Evolutionary conservation across 2,113 vertebrate species (phyloP).

Genomic region (Misgurnus anguillicaudatus): DNA sequence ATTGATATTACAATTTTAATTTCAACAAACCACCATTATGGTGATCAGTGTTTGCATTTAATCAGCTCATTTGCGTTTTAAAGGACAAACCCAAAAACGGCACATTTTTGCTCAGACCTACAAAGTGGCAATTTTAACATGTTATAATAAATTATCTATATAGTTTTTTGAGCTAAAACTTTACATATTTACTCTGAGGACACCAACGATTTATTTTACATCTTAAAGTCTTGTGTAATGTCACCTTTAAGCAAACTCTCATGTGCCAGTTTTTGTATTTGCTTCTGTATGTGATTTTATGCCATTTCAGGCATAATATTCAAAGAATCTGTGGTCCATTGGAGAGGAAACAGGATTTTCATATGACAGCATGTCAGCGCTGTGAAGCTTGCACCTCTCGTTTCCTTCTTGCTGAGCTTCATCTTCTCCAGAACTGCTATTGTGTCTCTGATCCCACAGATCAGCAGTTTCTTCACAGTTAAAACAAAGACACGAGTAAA

Average conservation of each 20-base stretch:
- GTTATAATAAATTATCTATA: too few relatives aligned
- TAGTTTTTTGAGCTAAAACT: too few relatives aligned
- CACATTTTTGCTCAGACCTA: too few relatives aligned
- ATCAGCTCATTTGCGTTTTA: too few relatives aligned
- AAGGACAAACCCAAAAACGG: too few relatives aligned
- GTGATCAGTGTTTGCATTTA: too few relatives aligned
- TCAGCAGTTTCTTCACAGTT: conserved; percentile 48
- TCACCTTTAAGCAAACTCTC: background rate
- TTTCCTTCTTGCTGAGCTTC: conserved; percentile 56
- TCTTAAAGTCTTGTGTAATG: too few relatives aligned
- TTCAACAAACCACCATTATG: too few relatives aligned
- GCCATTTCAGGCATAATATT: background rate
- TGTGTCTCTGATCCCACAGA: conserved; percentile 38
- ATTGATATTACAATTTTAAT: too few relatives aligned
- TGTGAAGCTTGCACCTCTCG: conserved; percentile 26
- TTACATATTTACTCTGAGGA: too few relatives aligned
- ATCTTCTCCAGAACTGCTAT: conserved; percentile 45
- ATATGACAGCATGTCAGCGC: conserved; percentile 25
- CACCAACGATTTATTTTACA: too few relatives aligned
- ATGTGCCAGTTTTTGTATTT: background rate
- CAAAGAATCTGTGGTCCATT: conserved; percentile 1
- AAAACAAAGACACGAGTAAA: background rate
- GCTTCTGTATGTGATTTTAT: background rate
- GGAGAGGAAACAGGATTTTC: conserved; percentile 56
- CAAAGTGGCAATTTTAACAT: too few relatives aligned